Percentiles rank a stretch among this genome's conserved stretches.
These are phyloP conservation scores for Euura saliciscinereae DNA, from an alignment of 1,140 invertebrate species.

Conservation along the genomic window DNA sequence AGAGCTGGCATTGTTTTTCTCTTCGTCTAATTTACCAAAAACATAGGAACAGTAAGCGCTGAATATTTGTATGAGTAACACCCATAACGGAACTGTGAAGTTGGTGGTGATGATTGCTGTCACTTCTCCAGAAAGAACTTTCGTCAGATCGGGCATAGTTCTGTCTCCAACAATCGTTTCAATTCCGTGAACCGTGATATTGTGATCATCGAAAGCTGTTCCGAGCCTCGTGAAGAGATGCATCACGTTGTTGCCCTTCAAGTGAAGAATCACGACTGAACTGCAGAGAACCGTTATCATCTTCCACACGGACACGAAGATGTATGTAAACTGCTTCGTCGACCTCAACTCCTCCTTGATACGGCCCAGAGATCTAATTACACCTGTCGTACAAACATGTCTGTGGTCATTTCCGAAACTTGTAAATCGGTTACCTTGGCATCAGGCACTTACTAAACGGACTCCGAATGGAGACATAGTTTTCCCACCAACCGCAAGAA, in stretches of 20 bases:
- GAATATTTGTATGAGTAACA: slow-evolving; percentile 68
- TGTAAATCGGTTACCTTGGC: too few relatives aligned
- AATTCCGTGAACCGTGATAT: slow-evolving; percentile 66
- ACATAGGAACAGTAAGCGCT: slow-evolving; percentile 73
- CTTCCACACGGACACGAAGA: slow-evolving; percentile 73
- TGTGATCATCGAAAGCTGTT: slow-evolving; percentile 55
- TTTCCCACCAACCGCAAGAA: slow-evolving; percentile 82
- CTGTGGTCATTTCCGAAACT: too few relatives aligned
- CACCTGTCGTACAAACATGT: slow-evolving; percentile 53
- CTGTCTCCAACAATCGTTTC: slow-evolving; percentile 25
- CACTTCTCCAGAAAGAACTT: slow-evolving; percentile 36
- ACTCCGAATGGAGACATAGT: slow-evolving; percentile 64
- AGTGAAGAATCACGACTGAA: slow-evolving; percentile 63
- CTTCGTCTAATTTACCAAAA: slow-evolving; percentile 53
- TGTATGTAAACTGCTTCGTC: slow-evolving; percentile 73
- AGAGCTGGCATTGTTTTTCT: too few relatives aligned
- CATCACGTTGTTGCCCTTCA: slow-evolving; percentile 59
- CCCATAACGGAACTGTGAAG: slow-evolving; percentile 59
- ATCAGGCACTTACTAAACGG: slow-evolving; percentile 57
- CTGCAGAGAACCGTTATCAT: slow-evolving; percentile 66
- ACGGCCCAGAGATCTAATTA: slow-evolving; percentile 61
- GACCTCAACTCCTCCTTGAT: slow-evolving; percentile 65
- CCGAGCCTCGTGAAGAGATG: slow-evolving; percentile 64
- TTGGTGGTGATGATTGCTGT: slow-evolving; percentile 42
- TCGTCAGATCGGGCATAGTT: background rate